Base-by-base conservation (phyloP, 1,140 invertebrate genomes). In the Lordiphosa collinella region DNA sequence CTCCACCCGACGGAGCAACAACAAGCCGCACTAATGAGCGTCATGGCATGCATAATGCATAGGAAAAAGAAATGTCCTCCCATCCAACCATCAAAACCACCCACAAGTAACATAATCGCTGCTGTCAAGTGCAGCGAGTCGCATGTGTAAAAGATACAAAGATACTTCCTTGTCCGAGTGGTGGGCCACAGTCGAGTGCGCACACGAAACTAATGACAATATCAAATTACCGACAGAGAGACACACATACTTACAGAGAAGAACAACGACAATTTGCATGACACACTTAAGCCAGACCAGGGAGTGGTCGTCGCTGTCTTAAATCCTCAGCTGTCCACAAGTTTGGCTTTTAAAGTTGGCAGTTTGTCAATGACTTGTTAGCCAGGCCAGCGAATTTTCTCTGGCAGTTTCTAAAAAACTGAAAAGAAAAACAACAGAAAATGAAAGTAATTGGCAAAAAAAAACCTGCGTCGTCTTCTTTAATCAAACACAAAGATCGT, bases 31-130 rank as follows among this genome's bases (percentile, higher is more conserved):
- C 71, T 80, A 80, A 80, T 80, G 76, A 80, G 76, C 71, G 71
- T 66, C 66, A 70, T 76, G 71, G 76, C 71, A 80, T 80, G 76
- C 76, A 80, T 80, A 82, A 80, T 82, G 71, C 71, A 80, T 67
- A 37, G n/a, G 53, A 43, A 16, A 51, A 40, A n/a, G 12, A 35
- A 22, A 5, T 11, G 54, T 7, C 11, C 3, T 22, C 13, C 11
- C 36, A 7, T 22, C 6, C 16, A 8, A 10, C 25, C 36, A 40
- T 6, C 40, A 43, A 46, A 36, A 11, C 25, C 44, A 31, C 12
- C 35, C 29, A 69, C 60, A 35, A 57, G 76, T 67, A 80, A 80
- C 76, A 82, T 80, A 80, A 82, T 80, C 79, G 76, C 46, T 52
- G 71, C 66, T 71, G 76, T 80, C 76, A 80, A 80, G 76, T 80